Evolutionary conservation across 2,797 vertebrate genomes (phyloP).

Genomic region (Luscinia megarhynchos): DNA sequence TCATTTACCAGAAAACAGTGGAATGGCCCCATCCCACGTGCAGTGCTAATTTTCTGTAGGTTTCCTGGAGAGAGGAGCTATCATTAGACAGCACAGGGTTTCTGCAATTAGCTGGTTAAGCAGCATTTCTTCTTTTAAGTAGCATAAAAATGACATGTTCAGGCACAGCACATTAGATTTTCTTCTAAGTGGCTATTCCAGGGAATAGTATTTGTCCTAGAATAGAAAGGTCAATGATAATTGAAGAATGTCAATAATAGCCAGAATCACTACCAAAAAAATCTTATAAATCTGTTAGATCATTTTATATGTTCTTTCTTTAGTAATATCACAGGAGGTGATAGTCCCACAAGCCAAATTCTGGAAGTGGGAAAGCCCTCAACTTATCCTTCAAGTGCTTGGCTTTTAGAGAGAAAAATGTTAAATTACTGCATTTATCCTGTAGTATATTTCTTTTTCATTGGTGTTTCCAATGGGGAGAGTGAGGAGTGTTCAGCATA

Average conservation of each 20-base stretch:
- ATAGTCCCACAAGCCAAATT: neutral
- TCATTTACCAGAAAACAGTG: neutral
- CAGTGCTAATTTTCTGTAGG: conserved; percentile 25
- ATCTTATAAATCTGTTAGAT: conserved; percentile 13
- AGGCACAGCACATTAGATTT: conserved; percentile 36
- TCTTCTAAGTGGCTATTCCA: conserved; percentile 26
- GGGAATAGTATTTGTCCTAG: conserved; percentile 51
- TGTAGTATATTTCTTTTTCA: neutral
- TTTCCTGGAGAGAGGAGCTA: conserved; percentile 36
- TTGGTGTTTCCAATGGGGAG: neutral
- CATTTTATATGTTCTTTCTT: conserved; percentile 19
- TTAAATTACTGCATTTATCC: neutral
- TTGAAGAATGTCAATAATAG: conserved; percentile 53
- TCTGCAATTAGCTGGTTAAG: conserved; percentile 60
- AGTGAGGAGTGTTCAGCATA: neutral
- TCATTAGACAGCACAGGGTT: conserved; percentile 14
- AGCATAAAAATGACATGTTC: conserved; percentile 33
- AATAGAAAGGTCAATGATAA: conserved; percentile 58
- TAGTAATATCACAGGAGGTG: neutral
- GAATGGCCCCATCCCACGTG: neutral
- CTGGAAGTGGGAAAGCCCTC: neutral
- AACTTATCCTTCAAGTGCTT: neutral
- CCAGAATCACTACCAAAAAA: neutral
- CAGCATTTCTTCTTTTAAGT: conserved; percentile 39
- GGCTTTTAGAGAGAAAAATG: neutral